Percentiles rank a stretch among this genome's conserved stretches.
Evolutionary conservation across 2,113 vertebrate genomes (phyloP).

Genomic region (Macrotis lagotis): DNA sequence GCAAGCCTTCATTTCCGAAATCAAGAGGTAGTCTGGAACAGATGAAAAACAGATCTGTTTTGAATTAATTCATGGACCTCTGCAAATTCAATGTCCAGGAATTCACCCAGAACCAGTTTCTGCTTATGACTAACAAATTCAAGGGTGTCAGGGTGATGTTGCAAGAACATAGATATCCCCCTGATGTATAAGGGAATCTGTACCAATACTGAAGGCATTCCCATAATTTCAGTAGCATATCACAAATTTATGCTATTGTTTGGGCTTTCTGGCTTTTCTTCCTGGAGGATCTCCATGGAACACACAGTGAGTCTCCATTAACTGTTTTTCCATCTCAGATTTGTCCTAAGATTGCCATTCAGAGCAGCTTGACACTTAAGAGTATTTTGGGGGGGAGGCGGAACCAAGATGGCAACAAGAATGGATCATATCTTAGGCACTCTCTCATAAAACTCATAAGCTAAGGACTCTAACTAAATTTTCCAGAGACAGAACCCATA

Average conservation of each 20-base stretch:
- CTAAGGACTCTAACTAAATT: too few relatives aligned
- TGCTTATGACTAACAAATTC: conserved; percentile 82
- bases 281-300: conserved; percentile 73
- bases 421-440: too few relatives aligned
- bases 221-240: conserved; percentile 72
- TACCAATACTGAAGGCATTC: conserved; percentile 83
- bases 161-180: conserved; percentile 75
- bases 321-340: fast-evolving
- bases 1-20: conserved; percentile 73
- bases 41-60: conserved; percentile 79
- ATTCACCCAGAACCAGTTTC: conserved; percentile 78
- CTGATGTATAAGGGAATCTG: conserved; percentile 74
- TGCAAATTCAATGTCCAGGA: conserved; percentile 81
- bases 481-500: too few relatives aligned
- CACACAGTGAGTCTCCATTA: fast-evolving
- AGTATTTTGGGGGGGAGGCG: too few relatives aligned
- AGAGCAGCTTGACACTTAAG: not conserved
- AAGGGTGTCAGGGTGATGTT: conserved; percentile 70
- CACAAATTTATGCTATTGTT: conserved; percentile 80
- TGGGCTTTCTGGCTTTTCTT: conserved; percentile 81
- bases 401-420: too few relatives aligned
- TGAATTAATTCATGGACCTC: conserved; percentile 76
- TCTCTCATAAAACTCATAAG: too few relatives aligned
- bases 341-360: fast-evolving
- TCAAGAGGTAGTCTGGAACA: conserved; percentile 73